phyloP scores from a whole-genome alignment of 1,140 invertebrate species.

The Drosophila yakuba region DNA sequence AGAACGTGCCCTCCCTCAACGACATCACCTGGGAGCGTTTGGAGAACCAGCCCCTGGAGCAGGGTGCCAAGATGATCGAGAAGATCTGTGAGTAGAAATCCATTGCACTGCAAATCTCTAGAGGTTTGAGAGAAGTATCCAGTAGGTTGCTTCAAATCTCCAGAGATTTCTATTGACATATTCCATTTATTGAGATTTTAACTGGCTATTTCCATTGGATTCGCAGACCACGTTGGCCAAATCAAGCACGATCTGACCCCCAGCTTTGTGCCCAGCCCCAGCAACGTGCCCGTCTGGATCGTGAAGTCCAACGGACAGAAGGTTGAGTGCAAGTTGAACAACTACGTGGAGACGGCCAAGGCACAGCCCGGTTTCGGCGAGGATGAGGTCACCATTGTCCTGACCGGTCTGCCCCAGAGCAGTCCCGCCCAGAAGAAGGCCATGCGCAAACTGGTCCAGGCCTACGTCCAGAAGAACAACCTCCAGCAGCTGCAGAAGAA shows the following conservation, averaged over 20 bases:
- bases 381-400: conserved; percentile 77
- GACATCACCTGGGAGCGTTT: conserved; percentile 67
- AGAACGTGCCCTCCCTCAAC: conserved; percentile 69
- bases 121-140: too few relatives aligned
- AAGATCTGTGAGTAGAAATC: conserved; percentile 57
- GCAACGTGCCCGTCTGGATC: conserved; percentile 72
- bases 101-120: too few relatives aligned
- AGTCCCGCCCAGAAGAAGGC: conserved; percentile 58
- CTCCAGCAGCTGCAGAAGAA: conserved; percentile 65
- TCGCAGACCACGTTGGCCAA: conserved; percentile 67
- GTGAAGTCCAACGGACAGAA: conserved; percentile 70
- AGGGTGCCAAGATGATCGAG: conserved; percentile 66
- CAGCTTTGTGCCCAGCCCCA: conserved; percentile 75
- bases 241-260: conserved; percentile 67
- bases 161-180: not conserved
- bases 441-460: conserved; percentile 63
- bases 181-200: not conserved
- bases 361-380: conserved; percentile 60
- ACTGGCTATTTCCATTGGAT: not conserved
- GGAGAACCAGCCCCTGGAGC: conserved; percentile 70
- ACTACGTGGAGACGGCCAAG: conserved; percentile 62
- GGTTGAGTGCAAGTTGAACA: conserved; percentile 67
- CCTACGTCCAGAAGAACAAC: conserved; percentile 72
- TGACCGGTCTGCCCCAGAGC: conserved; percentile 72
- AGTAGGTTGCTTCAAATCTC: not conserved